These are phyloP conservation scores for Procapra przewalskii DNA, from an alignment of 2,113 vertebrate genomes.

Conservation along the genomic window DNA sequence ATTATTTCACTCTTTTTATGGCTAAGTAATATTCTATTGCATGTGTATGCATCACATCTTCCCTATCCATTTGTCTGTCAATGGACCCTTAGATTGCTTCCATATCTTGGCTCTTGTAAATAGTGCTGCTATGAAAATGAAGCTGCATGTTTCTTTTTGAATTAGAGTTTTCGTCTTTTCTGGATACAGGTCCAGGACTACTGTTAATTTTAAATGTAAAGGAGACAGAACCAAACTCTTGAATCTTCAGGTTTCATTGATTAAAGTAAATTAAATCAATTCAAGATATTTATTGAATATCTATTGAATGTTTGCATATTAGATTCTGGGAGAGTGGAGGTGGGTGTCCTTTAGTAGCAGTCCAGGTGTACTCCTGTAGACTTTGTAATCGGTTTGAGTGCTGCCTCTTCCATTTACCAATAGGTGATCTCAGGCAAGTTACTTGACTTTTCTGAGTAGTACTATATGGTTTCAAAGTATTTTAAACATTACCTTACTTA, in stretches of 20 bases:
- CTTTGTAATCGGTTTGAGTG: not conserved
- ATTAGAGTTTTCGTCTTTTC: not conserved
- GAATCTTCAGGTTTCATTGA: not conserved
- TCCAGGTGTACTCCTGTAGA: not conserved
- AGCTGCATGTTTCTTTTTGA: not conserved
- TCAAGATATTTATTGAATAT: not conserved
- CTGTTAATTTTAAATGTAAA: conserved; percentile 18
- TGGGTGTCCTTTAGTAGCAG: not conserved
- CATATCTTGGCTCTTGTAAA: not conserved
- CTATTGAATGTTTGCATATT: not conserved
- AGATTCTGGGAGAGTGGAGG: not conserved
- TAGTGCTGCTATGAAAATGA: not conserved
- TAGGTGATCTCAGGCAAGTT: not conserved
- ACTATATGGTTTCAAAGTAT: not conserved
- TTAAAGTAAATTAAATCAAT: not conserved
- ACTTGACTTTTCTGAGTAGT: not conserved
- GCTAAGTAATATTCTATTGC: not conserved
- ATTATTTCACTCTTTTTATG: not conserved
- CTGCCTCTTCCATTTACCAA: not conserved
- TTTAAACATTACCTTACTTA: not conserved
- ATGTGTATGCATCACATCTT: not conserved
- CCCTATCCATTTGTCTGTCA: not conserved
- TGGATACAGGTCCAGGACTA: not conserved
- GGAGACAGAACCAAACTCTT: not conserved
- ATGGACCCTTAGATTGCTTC: not conserved